A percentile compares a stretch with the other conserved stretches of the same genome.
Evolutionary conservation across 2,888 invertebrate species (phyloP).

Genomic region (Cremastinae sp.): DNA sequence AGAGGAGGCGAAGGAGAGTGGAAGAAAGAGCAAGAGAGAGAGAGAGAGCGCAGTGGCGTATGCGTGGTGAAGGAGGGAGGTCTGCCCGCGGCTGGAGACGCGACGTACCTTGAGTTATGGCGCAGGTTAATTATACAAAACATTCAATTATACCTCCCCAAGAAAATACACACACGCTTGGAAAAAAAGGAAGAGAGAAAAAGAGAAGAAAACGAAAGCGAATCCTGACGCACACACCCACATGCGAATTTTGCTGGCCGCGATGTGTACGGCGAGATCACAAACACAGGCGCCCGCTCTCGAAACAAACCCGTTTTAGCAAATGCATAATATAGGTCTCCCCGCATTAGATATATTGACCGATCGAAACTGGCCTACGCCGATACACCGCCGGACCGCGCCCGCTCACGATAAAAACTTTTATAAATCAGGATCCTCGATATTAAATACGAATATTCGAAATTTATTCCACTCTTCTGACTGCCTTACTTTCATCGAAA

Average conservation of each 20-base stretch:
- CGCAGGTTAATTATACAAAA: constrained; percentile 81
- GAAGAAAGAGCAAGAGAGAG: constrained; percentile 51
- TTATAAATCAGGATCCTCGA: constrained; percentile 32
- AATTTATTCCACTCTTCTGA: constrained; percentile 10
- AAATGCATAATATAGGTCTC: constrained; percentile 34
- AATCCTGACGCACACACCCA: constrained; percentile 10
- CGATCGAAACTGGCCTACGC: constrained; percentile 18
- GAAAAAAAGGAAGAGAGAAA: constrained; percentile 29
- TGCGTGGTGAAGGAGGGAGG: constrained; percentile 67
- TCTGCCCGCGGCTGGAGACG: constrained; percentile 79
- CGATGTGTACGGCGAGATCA: not conserved
- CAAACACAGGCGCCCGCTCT: constrained; percentile 41
- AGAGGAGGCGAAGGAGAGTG: constrained; percentile 46
- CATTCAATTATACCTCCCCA: constrained; percentile 80
- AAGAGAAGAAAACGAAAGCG: not conserved
- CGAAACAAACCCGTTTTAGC: constrained; percentile 56
- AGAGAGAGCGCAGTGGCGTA: constrained; percentile 49
- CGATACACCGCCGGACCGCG: constrained; percentile 10
- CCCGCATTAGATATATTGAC: constrained; percentile 27
- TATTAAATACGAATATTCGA: constrained; percentile 42
- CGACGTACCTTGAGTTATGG: constrained; percentile 80
- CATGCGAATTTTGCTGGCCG: constrained; percentile 19
- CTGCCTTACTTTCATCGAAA: constrained; percentile 19
- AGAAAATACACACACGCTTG: constrained; percentile 64
- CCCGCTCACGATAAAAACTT: constrained; percentile 30